These are phyloP conservation scores for Tachyglossus aculeatus DNA, from an alignment of 2,797 vertebrate genomes.

Conservation along the genomic window DNA sequence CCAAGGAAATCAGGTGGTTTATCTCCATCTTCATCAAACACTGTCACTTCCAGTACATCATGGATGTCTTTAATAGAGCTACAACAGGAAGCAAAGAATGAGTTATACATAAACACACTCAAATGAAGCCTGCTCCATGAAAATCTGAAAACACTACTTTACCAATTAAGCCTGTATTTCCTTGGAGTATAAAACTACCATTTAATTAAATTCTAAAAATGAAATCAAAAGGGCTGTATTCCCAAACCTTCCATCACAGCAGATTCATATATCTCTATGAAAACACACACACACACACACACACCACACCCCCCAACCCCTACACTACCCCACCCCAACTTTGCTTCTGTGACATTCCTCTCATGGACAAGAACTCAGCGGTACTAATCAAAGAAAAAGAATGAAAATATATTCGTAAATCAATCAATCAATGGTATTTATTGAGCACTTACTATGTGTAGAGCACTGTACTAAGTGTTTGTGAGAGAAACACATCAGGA, in stretches of 20 bases:
- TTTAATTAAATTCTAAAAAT: slow-evolving; percentile 73
- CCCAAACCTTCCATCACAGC: slow-evolving; percentile 60
- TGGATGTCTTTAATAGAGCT: slow-evolving; percentile 96
- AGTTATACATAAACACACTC: slow-evolving; percentile 26
- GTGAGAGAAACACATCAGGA: neutral
- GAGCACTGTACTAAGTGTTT: too few relatives aligned
- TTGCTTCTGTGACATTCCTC: slow-evolving; percentile 9
- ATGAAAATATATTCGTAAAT: neutral
- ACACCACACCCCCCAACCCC: too few relatives aligned
- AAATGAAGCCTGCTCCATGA: slow-evolving; percentile 35
- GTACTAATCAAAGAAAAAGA: neutral
- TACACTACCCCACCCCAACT: too few relatives aligned
- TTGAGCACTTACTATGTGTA: too few relatives aligned
- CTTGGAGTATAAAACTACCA: slow-evolving; percentile 67
- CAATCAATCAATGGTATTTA: too few relatives aligned
- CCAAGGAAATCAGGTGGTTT: slow-evolving; percentile 90
- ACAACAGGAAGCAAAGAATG: slow-evolving; percentile 44
- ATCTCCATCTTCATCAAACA: slow-evolving; percentile 94
- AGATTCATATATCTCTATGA: slow-evolving; percentile 36
- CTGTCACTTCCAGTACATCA: slow-evolving; percentile 88
- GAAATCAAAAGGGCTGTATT: slow-evolving; percentile 68
- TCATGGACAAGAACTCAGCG: neutral
- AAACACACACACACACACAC: too few relatives aligned
- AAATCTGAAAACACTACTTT: slow-evolving; percentile 57
- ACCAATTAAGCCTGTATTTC: slow-evolving; percentile 72